phyloP scores from a whole-genome alignment of 2,888 invertebrate genomes.

The Drosophila engyochracea region DNA sequence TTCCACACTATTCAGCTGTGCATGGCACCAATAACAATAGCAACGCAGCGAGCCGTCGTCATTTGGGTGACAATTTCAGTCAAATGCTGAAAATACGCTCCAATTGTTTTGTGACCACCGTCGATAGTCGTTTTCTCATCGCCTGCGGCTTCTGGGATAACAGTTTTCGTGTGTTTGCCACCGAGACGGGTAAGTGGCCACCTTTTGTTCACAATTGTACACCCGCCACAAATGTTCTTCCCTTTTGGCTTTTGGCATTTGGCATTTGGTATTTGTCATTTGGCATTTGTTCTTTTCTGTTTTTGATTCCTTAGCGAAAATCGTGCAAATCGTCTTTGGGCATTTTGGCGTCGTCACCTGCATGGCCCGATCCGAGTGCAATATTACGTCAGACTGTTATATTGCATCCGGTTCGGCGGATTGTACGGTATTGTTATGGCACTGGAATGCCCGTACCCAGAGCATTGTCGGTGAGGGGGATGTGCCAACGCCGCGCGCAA shows the following conservation, averaged over 20 bases:
- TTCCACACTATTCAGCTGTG: conserved; percentile 85
- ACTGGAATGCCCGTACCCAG: conserved; percentile 98
- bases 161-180: conserved; percentile 98
- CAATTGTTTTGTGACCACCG: conserved; percentile 98
- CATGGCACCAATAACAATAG: conserved; percentile 90
- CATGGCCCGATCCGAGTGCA: conserved; percentile 98
- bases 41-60: conserved; percentile 91
- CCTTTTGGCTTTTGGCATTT: background rate
- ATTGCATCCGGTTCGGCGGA: conserved; percentile 99
- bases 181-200: conserved; percentile 94
- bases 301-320: conserved; percentile 90
- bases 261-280: background rate
- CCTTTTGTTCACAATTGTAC: background rate
- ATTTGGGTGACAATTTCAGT: conserved; percentile 99
- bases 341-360: conserved; percentile 99
- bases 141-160: conserved; percentile 99
- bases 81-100: conserved; percentile 97
- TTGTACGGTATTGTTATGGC: conserved; percentile 99
- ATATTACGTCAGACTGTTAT: conserved; percentile 99
- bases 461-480: conserved; percentile 99
- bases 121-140: conserved; percentile 98
- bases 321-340: conserved; percentile 99
- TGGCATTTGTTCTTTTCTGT: background rate
- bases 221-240: background rate
- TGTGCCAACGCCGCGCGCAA: conserved; percentile 97